Base-by-base conservation (phyloP, 2,113 vertebrate genomes). In the Fulica atra region DNA sequence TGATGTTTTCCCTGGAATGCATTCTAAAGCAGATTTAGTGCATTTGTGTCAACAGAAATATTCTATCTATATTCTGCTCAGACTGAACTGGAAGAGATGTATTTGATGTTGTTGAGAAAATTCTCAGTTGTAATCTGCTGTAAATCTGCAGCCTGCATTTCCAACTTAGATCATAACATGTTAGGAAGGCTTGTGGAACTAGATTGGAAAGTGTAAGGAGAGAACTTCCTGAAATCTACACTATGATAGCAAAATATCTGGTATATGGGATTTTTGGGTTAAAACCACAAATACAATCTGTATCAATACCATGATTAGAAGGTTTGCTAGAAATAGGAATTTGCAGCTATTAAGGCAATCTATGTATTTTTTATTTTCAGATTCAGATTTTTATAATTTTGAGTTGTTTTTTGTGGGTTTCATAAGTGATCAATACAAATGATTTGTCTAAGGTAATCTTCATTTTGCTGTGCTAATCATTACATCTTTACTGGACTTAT, bases 31-130 rank as follows among this genome's bases (percentile, higher is more conserved):
- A 95, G 84, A 94, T 82, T 65, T 76, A 94, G 76, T 87, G 53
- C 54, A 70, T 95, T 95, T 94, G 28, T 95, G 85, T 94, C 86
- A 94, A 93, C 88, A 93, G 77, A 84, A 94, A 89, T 91, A 92
- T 79, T 94, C 65, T 78, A 25, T 93, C 86, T 95, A 51, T 95
- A 64, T 96, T 84, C 68, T 50, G 38, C 88, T 94, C 48, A 42
- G 50, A 92, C 18, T 95, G 77, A 92, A 59, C 61, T 84, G 64
- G 60, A 46, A 74, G 66, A 88, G 70, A 71, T 90, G 38, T 85
- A 33, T 89, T 51, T 93, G 38, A 83, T 91, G 59, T 59, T 74
- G 48, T 56, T 95, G 65, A 87, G 69, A 87, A 83, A 89, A 88
- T 66, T 84, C 33, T 91, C 76, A 71, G 57, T 93, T 81, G 71